These are phyloP conservation scores for Trachymyrmex septentrionalis DNA, from an alignment of 1,140 invertebrate species.

Conservation along the genomic window DNA sequence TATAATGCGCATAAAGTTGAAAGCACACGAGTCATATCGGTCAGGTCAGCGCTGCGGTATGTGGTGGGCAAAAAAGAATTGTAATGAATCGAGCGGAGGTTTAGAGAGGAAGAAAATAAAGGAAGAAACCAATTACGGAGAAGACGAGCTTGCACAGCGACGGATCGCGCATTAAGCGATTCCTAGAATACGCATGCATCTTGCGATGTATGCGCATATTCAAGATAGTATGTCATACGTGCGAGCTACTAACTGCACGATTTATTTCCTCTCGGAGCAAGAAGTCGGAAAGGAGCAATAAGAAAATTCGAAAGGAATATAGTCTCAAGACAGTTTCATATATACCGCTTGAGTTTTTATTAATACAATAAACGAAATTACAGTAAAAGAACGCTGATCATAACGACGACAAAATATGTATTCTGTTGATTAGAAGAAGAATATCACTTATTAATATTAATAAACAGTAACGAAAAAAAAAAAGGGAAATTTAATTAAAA, in stretches of 20 bases:
- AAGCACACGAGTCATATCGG: constrained; percentile 19
- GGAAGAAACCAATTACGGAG: constrained; percentile 83
- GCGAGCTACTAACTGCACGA: constrained; percentile 81
- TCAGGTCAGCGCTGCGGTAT: constrained; percentile 19
- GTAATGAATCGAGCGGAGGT: constrained; percentile 30
- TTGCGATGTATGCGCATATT: constrained; percentile 86
- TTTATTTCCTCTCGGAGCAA: constrained; percentile 62
- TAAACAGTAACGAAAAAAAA: background rate
- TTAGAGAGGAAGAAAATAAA: constrained; percentile 70
- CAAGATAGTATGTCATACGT: constrained; percentile 86
- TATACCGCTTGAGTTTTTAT: background rate
- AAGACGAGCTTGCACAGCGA: constrained; percentile 82
- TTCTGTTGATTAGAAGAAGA: background rate
- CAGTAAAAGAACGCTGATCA: background rate
- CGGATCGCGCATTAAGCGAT: constrained; percentile 81
- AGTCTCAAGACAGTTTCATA: constrained; percentile 21
- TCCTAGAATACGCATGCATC: constrained; percentile 83
- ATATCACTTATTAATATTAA: background rate
- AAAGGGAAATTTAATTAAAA: background rate
- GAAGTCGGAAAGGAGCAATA: constrained; percentile 37
- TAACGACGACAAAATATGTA: background rate
- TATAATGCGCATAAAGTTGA: background rate
- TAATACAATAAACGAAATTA: background rate
- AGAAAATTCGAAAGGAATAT: constrained; percentile 6
- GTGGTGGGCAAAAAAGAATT: constrained; percentile 15